These are phyloP conservation scores for Catocala nupta DNA, from an alignment of 2,888 invertebrate species.

Conservation along the genomic window DNA sequence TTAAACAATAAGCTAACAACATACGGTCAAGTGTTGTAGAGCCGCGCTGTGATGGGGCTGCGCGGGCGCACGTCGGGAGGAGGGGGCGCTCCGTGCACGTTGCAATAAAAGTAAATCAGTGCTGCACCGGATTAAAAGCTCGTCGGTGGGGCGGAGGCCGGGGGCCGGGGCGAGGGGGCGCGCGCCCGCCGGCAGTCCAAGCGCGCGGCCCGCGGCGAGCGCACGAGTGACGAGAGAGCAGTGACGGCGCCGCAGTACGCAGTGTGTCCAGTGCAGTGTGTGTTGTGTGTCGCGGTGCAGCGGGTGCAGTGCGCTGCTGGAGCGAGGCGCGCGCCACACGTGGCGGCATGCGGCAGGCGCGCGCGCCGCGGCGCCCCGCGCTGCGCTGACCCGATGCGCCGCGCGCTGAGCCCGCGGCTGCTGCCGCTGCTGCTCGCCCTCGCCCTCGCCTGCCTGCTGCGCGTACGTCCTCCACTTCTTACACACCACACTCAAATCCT, in stretches of 20 bases:
- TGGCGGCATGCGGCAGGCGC: slow-evolving; percentile 69
- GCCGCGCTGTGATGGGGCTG: slow-evolving; percentile 30
- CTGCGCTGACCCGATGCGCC: slow-evolving; percentile 75
- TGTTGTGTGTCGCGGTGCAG: slow-evolving; percentile 43
- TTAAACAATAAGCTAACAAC: slow-evolving; percentile 14
- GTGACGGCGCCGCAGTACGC: slow-evolving; percentile 28
- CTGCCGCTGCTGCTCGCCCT: slow-evolving; percentile 76
- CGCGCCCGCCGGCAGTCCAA: slow-evolving; percentile 67
- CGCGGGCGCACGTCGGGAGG: slow-evolving; percentile 23
- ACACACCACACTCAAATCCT: not conserved
- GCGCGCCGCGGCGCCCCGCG: slow-evolving; percentile 69
- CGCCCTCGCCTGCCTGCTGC: slow-evolving; percentile 79
- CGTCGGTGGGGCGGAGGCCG: slow-evolving; percentile 46
- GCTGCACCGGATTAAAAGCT: slow-evolving; percentile 63
- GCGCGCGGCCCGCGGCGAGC: slow-evolving; percentile 68
- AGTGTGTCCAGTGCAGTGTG: slow-evolving; percentile 44
- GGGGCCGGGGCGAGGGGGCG: slow-evolving; percentile 45
- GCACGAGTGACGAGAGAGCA: slow-evolving; percentile 53
- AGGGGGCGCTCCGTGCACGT: slow-evolving; percentile 39
- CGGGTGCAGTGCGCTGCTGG: slow-evolving; percentile 37
- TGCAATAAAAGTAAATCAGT: slow-evolving; percentile 72
- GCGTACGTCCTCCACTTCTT: slow-evolving; percentile 63
- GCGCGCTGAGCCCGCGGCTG: slow-evolving; percentile 76
- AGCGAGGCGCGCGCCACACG: slow-evolving; percentile 34
- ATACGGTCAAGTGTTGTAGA: slow-evolving; percentile 22